These are phyloP conservation scores for Pangasius djambal DNA, from an alignment of 2,797 vertebrate species.

Conservation along the genomic window DNA sequence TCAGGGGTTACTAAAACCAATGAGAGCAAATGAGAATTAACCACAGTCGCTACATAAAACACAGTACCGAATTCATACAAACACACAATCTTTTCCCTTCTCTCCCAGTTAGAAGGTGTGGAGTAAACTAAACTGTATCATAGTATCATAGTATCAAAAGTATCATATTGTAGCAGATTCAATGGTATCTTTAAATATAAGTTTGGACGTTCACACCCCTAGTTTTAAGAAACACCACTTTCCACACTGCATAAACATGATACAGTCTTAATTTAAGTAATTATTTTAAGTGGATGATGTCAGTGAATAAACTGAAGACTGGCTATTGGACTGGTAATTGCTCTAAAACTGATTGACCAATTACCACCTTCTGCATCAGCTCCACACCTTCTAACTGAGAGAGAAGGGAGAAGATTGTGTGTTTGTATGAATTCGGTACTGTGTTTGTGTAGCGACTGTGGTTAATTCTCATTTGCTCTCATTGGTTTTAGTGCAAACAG, in stretches of 20 bases:
- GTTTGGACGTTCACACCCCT: not conserved
- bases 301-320: not conserved
- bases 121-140: not conserved
- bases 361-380: not conserved
- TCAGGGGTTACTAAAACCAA: not conserved
- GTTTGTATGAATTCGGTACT: not conserved
- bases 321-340: not conserved
- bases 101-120: not conserved
- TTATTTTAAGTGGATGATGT: not conserved
- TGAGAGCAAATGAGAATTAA: not conserved
- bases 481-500: not conserved
- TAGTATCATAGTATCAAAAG: too few species aligned
- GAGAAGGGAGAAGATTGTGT: not conserved
- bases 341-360: not conserved
- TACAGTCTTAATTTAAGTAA: not conserved
- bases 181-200: not conserved
- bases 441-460: not conserved
- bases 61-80: not conserved
- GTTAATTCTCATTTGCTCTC: not conserved
- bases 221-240: not conserved
- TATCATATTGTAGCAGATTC: not conserved
- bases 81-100: not conserved
- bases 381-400: not conserved
- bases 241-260: not conserved
- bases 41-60: not conserved